Conservation (phyloP, 2,888 invertebrate genomes). For the Clepsis dumicolana region DNA sequence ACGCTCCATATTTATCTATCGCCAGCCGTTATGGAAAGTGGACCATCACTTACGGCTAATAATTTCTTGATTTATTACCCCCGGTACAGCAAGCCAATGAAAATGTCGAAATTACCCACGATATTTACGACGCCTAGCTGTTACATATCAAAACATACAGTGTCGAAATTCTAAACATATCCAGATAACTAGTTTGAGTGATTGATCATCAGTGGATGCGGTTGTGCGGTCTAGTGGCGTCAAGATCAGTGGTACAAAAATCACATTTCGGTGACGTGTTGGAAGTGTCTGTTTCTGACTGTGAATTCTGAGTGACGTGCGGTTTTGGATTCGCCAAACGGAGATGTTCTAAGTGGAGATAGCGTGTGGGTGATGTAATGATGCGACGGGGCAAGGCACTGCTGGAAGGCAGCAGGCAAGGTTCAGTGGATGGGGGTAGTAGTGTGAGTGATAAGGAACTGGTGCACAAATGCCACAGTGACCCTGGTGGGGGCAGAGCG, state of each 20-base stretch:
- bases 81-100: conserved; percentile 61
- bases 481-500: conserved; percentile 86
- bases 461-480: conserved; percentile 89
- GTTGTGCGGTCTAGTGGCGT: conserved; percentile 32
- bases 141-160: conserved; percentile 64
- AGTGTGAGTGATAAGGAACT: conserved; percentile 85
- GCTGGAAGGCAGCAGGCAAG: conserved; percentile 81
- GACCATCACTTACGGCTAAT: conserved; percentile 48
- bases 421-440: conserved; percentile 77
- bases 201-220: conserved; percentile 47
- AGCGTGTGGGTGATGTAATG: conserved; percentile 81
- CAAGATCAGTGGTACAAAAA: conserved; percentile 1
- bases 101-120: conserved; percentile 58
- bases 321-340: conserved; percentile 34
- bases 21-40: conserved; percentile 30
- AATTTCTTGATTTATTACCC: conserved; percentile 59
- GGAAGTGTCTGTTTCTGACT: conserved; percentile 47
- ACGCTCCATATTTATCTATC: conserved; percentile 41
- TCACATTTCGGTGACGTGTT: conserved; percentile 20
- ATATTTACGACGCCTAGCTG: conserved; percentile 58
- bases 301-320: not conserved
- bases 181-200: conserved; percentile 48
- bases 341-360: conserved; percentile 60
- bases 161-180: conserved; percentile 63
- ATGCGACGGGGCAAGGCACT: conserved; percentile 81